These are phyloP conservation scores for Porites divaricata DNA, from an alignment of 92 coral and sea anemone genomes.

Conservation along the genomic window DNA sequence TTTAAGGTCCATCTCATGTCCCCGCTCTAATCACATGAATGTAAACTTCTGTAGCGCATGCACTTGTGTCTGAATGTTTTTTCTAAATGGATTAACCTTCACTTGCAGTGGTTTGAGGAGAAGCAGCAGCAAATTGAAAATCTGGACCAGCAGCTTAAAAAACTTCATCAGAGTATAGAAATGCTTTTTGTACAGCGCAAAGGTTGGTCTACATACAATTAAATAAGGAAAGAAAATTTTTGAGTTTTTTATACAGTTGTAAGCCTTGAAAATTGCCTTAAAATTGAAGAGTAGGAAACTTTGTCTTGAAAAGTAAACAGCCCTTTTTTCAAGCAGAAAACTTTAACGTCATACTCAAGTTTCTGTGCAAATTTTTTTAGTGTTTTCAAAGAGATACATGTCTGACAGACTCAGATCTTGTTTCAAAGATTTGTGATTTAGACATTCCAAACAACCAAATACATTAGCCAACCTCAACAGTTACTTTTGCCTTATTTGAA, in stretches of 20 bases:
- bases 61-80: too few relatives aligned
- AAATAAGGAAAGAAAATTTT: neutral
- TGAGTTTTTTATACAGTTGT: neutral
- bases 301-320: neutral
- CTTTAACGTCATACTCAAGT: neutral
- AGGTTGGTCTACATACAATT: slow-evolving; percentile 61
- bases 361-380: too few relatives aligned
- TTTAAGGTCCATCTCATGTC: too few relatives aligned
- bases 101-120: slow-evolving; percentile 95
- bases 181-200: slow-evolving; percentile 81
- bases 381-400: too few relatives aligned
- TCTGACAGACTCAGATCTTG: too few relatives aligned
- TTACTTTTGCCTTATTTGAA: too few relatives aligned
- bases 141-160: slow-evolving; percentile 93
- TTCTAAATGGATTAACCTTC: too few relatives aligned
- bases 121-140: slow-evolving; percentile 93
- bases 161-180: slow-evolving; percentile 94
- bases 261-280: neutral
- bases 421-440: too few relatives aligned
- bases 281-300: neutral
- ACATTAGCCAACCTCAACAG: too few relatives aligned
- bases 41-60: too few relatives aligned
- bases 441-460: too few relatives aligned
- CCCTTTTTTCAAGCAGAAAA: neutral
- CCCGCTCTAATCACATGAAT: too few relatives aligned